Evolutionary conservation across 2,888 invertebrate genomes (phyloP).

Genomic region (Lepidocyrtoides sp.): DNA sequence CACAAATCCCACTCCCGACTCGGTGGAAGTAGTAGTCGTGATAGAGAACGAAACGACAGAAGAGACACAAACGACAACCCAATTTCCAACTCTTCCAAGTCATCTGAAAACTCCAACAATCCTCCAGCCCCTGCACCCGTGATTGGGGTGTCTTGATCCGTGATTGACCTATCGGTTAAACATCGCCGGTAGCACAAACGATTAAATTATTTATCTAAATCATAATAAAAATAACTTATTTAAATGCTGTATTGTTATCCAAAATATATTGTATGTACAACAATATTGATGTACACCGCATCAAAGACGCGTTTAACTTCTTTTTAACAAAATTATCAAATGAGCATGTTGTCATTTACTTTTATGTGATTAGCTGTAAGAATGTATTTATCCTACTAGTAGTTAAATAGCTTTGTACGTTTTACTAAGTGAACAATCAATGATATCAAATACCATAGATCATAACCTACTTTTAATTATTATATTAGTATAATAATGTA

Average conservation of each 20-base stretch:
- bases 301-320: constrained; percentile 59
- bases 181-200: constrained; percentile 77
- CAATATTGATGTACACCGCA: constrained; percentile 41
- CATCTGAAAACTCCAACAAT: constrained; percentile 62
- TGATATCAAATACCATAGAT: constrained; percentile 57
- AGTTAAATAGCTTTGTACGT: constrained; percentile 75
- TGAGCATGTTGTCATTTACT: constrained; percentile 73
- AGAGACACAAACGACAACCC: constrained; percentile 74
- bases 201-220: constrained; percentile 49
- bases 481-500: not conserved
- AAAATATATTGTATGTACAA: constrained; percentile 65
- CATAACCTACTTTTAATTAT: not conserved
- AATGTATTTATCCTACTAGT: constrained; percentile 62
- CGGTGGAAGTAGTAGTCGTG: constrained; percentile 42
- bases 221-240: constrained; percentile 39
- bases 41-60: constrained; percentile 66
- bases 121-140: constrained; percentile 77
- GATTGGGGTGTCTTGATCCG: constrained; percentile 80
- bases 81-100: constrained; percentile 68
- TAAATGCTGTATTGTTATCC: constrained; percentile 41
- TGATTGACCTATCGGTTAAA: constrained; percentile 79
- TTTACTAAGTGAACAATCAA: constrained; percentile 79
- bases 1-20: constrained; percentile 60
- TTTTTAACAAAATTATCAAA: constrained; percentile 1
- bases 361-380: constrained; percentile 75